Conservation (phyloP, 2,797 vertebrate genomes). For the Sebastes variabilis region DNA sequence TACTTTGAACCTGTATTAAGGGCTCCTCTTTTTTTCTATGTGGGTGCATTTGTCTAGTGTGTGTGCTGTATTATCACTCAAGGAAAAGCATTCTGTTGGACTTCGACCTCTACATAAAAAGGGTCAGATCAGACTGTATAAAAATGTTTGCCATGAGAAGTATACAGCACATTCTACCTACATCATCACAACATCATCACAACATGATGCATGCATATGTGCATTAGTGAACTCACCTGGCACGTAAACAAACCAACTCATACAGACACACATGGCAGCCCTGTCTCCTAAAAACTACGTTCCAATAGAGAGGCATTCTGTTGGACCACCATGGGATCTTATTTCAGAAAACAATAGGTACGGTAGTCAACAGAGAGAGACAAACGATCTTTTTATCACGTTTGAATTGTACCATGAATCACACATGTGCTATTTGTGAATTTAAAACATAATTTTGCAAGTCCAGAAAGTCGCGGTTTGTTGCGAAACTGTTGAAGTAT, state of each 20-base stretch:
- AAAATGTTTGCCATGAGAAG: background rate
- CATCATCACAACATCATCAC: background rate
- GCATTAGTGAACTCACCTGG: too few relatives aligned
- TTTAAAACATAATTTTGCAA: too few relatives aligned
- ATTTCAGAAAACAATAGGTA: too few relatives aligned
- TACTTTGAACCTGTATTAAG: background rate
- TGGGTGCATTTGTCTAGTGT: background rate
- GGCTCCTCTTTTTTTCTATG: background rate
- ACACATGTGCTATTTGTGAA: fast-evolving
- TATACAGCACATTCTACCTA: background rate
- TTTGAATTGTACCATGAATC: too few relatives aligned
- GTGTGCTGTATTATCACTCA: background rate
- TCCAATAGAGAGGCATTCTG: too few relatives aligned
- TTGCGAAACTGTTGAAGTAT: too few relatives aligned
- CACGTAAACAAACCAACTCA: too few relatives aligned
- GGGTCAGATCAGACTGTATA: background rate
- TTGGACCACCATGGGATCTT: too few relatives aligned
- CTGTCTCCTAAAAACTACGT: too few relatives aligned
- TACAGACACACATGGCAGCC: too few relatives aligned
- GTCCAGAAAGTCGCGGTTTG: too few relatives aligned
- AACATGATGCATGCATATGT: background rate
- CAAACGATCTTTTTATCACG: fast-evolving
- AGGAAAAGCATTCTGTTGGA: background rate
- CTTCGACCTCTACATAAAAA: background rate
- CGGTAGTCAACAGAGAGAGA: too few relatives aligned